Evolutionary conservation across 2,113 vertebrate genomes (phyloP).

Genomic region (Perca schrenkii): DNA sequence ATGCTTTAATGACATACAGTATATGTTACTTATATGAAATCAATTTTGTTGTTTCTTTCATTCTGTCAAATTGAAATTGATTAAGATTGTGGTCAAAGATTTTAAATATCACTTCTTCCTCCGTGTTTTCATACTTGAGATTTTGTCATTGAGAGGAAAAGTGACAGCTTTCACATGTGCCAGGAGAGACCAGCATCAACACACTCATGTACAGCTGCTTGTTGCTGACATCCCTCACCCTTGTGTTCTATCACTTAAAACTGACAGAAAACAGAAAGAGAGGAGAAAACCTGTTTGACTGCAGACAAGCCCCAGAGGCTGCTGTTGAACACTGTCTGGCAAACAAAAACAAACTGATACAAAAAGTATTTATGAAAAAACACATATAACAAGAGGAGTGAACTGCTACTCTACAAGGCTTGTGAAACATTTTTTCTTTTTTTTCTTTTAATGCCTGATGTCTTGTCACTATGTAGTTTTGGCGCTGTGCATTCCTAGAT

Average conservation of each 20-base stretch:
- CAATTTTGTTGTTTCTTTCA: not conserved
- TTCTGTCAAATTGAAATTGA: conserved; percentile 6
- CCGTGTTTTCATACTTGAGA: conserved; percentile 49
- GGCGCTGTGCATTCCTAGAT: conserved; percentile 26
- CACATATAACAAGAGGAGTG: conserved; percentile 50
- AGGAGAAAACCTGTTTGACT: conserved; percentile 66
- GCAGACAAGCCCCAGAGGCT: conserved; percentile 73
- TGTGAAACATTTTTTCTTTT: conserved; percentile 20
- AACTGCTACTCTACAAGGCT: conserved; percentile 26
- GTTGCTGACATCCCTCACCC: conserved; percentile 69
- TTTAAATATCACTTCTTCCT: not conserved
- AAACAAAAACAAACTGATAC: conserved; percentile 72
- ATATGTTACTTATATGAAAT: not conserved
- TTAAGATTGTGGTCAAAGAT: conserved; percentile 32
- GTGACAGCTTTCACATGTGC: conserved; percentile 67
- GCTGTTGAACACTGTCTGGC: conserved; percentile 65
- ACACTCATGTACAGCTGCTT: conserved; percentile 58
- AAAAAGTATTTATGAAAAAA: conserved; percentile 66
- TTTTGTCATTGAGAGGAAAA: conserved; percentile 62
- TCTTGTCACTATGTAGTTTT: conserved; percentile 47
- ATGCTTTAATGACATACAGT: conserved; percentile 34
- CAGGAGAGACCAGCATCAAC: conserved; percentile 61
- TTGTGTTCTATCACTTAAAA: conserved; percentile 73
- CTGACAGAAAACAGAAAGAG: conserved; percentile 73
- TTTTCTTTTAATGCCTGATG: conserved; percentile 12